Percentiles rank a stretch among this genome's conserved stretches.
Conservation (phyloP, 2,113 vertebrate genomes). For the Nesoenas mayeri region DNA sequence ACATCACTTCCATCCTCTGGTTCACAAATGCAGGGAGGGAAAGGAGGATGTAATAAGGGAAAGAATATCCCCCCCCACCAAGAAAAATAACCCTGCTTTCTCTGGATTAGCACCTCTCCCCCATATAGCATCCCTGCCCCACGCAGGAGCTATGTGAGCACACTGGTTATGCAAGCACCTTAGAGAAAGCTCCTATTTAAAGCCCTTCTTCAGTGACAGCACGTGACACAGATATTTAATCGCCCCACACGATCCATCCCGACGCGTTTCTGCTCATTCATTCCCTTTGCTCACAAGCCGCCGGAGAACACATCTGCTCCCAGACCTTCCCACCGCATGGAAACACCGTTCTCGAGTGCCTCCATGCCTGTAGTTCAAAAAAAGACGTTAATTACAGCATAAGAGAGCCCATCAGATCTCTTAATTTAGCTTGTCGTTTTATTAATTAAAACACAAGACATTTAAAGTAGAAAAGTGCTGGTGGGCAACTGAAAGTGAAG, state of each 20-base stretch:
- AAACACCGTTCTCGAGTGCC: conserved; percentile 31
- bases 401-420: conserved; percentile 31
- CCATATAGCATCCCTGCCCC: neutral
- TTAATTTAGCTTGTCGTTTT: neutral
- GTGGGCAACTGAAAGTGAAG: neutral
- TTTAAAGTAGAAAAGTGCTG: neutral
- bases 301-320: neutral
- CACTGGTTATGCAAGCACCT: neutral
- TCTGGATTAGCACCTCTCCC: neutral
- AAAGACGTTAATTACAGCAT: conserved; percentile 25
- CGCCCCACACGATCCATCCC: neutral
- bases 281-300: neutral
- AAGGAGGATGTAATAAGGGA: neutral
- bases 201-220: conserved; percentile 54
- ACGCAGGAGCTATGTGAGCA: neutral
- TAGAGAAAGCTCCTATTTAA: conserved; percentile 47
- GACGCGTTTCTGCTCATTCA: conserved; percentile 29
- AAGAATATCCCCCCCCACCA: neutral
- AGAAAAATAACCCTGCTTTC: neutral
- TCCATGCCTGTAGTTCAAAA: neutral
- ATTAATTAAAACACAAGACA: neutral
- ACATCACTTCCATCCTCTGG: neutral
- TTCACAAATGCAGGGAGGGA: neutral
- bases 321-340: neutral
- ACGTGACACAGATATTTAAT: conserved; percentile 32